Evolutionary conservation across 2,888 invertebrate genomes (phyloP), one percentile per base, ranked within the genome.

Genomic region (Osmoderma eremita): DNA sequence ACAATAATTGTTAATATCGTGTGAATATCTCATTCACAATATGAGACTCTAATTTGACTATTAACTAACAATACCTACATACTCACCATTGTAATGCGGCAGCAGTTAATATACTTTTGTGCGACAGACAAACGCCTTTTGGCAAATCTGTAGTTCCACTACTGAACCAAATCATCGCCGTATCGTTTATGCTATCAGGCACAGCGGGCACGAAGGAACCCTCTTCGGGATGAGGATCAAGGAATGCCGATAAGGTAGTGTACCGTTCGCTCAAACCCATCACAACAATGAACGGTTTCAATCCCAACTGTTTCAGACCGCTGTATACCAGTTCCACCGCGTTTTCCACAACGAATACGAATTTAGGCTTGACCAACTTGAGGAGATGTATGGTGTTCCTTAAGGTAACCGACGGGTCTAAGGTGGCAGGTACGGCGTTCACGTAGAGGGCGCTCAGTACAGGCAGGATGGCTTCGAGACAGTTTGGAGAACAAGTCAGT

Each of bases 361-460:
- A 66, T 50, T 73, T 74, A 15, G 76, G 76, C 5, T 56, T 67
- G 13, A 69, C 69, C 48, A 71, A 18, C 6, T 67, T 65, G 10
- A 74, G 18, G 6, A 72, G 51, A 66, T 74, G 68, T 20, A 58
- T 67, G n/a, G 71, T 66, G 51, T 76, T 75, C 53, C 65, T 58
- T 38, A 65, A 18, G 1, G 70, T 67, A 53, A 74, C 65, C 0
- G 58, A 65, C 2, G 71, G 69, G 39, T 75, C 71, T 12, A 74
- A 54, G 1, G 72, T 65, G n/a, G 72, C 64, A 1, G 71, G 42
- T 30, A 67, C 69, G 22, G 70, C 75, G 5, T 84, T 84, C 12
- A 83, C 77, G 67, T 78, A 84, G 1, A 83, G 69, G 1, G 81
- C 81, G 1, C 84, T 83, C 39, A 84, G 81, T 42, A 82, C 78